Percentiles rank a stretch among this genome's conserved stretches.
phyloP scores from a whole-genome alignment of 1,140 invertebrate species.

The Kradibia gibbosae region DNA sequence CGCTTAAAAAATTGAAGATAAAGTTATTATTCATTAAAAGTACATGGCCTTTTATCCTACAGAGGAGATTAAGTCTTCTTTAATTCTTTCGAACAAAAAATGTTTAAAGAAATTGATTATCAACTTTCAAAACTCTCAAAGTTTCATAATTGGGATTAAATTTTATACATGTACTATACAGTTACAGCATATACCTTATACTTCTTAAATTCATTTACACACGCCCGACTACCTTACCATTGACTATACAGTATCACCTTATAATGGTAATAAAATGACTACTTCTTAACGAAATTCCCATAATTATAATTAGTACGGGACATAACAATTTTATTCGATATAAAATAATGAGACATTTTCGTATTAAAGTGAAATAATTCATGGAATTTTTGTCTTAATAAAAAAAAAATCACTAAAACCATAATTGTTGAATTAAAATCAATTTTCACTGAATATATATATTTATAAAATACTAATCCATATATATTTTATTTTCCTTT shows the following conservation, averaged over 20 bases:
- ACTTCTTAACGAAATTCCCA: background rate
- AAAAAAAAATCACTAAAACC: background rate
- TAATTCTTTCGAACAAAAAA: background rate
- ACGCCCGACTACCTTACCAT: background rate
- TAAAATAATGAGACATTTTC: background rate
- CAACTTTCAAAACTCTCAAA: conserved; percentile 7
- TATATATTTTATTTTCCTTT: no score
- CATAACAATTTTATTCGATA: background rate
- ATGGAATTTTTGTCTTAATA: background rate
- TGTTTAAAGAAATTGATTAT: background rate
- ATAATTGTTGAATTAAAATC: no score
- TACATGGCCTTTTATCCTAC: background rate
- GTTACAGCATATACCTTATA: background rate
- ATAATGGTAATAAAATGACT: background rate
- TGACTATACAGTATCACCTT: background rate
- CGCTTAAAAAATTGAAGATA: background rate
- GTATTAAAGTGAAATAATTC: background rate
- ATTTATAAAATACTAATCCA: no score
- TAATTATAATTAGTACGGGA: background rate
- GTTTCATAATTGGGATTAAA: conserved; percentile 8
- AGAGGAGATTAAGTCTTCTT: background rate
- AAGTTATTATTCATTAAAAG: conserved; percentile 9
- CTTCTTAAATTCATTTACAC: background rate
- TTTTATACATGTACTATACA: background rate
- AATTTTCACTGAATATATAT: no score